These are phyloP conservation scores for Gnathonemus longibarbis DNA, from an alignment of 2,113 vertebrate species.

Conservation along the genomic window DNA sequence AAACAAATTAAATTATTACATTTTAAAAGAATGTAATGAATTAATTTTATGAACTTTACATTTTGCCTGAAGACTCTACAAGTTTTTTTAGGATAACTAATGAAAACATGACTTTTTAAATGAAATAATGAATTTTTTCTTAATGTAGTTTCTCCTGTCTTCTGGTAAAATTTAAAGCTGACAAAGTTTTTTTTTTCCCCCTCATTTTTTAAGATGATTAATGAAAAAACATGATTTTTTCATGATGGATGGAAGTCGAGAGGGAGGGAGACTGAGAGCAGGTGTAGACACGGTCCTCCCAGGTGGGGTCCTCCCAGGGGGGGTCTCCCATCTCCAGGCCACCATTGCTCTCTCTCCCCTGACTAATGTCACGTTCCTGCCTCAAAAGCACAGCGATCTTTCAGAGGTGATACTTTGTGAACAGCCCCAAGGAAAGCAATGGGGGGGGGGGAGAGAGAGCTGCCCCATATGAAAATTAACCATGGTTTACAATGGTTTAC, in stretches of 20 bases:
- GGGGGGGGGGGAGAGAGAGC: not conserved
- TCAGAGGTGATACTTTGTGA: not conserved
- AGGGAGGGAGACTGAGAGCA: not conserved
- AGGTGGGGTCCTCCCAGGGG: not conserved
- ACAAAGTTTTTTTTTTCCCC: not conserved
- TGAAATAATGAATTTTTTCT: not conserved
- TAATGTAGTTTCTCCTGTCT: not conserved
- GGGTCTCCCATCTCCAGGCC: not conserved
- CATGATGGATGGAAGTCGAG: not conserved
- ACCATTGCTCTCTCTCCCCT: not conserved
- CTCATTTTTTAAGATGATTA: not conserved
- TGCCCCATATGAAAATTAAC: not conserved
- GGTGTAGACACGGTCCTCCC: not conserved
- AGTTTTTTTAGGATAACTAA: not conserved
- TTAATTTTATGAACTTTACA: not conserved
- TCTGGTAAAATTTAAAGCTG: not conserved
- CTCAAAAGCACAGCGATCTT: not conserved
- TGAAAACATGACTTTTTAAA: not conserved
- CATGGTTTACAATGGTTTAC: too few relatives aligned
- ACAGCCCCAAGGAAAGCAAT: not conserved
- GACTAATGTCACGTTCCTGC: not conserved
- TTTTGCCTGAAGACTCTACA: not conserved
- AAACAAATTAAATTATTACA: not conserved
- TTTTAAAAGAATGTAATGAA: not conserved
- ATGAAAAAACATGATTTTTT: not conserved